Evolutionary conservation across 2,888 invertebrate species (phyloP), one percentile per base, ranked within the genome.

Genomic region (Heteromyza rotundicornis): DNA sequence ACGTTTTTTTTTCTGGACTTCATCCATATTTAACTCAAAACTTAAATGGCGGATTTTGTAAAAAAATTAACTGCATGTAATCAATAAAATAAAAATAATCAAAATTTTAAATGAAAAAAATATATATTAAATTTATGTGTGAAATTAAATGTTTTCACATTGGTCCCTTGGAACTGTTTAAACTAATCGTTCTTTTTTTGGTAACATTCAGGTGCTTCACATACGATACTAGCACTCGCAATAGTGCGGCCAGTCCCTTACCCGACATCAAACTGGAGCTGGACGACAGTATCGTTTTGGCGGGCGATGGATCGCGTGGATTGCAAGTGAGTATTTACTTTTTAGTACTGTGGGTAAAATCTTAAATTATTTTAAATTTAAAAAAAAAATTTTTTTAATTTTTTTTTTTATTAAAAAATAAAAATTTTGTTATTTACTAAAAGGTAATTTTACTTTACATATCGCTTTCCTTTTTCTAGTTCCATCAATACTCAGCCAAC

Each of bases 401-500:
- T 16, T 32, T 50, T 44, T 54, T 51, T 24, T 44, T n/a, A n/a
- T n/a, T n/a, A n/a, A n/a, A n/a, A n/a, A 27, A 27, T 27, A 7
- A 5, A 5, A 27, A 27, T 27, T 27, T 27, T 5, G 10, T 27
- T 47, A 10, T 14, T 17, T 55, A 8, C n/a, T 44, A 44, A 16
- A 49, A 49, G 12, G 3, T 19, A 49, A 49, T 57, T 52, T 17
- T 49, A n/a, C 16, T 12, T 20, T 47, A 27, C 64, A 20, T 36
- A 8, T n/a, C n/a, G n/a, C n/a, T n/a, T n/a, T 35, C 24, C 50
- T n/a, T 57, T 40, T 40, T n/a, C 0, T 47, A 78, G 78, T 68
- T 68, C 55, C 73, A 69, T 36, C 76, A 88, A 68, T 97, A 97
- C 78, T 91, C 92, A 72, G 94, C 96, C 0, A 92, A 93, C 82